Conservation (phyloP, 2,888 invertebrate species). For the Calliopum simillimum region DNA sequence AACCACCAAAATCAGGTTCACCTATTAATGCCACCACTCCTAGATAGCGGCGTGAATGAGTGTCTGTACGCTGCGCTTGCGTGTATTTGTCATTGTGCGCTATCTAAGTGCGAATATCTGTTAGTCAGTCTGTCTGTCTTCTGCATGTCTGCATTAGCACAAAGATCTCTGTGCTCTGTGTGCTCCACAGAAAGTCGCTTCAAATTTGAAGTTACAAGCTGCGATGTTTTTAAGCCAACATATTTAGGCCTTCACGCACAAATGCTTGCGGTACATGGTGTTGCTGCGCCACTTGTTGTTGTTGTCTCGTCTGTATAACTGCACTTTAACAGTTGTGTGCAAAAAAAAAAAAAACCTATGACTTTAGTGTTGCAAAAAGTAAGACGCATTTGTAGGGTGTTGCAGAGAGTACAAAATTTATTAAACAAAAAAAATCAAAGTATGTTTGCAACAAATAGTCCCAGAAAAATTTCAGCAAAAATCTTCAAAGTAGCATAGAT, state of each 20-base stretch:
- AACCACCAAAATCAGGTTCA: neutral
- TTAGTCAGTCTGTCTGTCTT: neutral
- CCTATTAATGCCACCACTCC: slow-evolving; percentile 10
- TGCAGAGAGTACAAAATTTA: no score
- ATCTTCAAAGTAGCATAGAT: no score
- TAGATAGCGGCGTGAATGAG: neutral
- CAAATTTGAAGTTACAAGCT: neutral
- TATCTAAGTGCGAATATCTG: neutral
- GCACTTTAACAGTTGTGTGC: slow-evolving; percentile 22
- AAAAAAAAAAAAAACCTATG: neutral
- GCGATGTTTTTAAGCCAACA: neutral
- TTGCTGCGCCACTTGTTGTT: slow-evolving; percentile 19
- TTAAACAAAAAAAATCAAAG: no score
- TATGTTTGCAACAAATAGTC: no score
- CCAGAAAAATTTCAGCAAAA: no score
- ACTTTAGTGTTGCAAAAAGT: neutral
- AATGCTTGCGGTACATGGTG: slow-evolving; percentile 29
- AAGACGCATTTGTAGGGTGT: no score
- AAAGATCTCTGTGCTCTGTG: no score
- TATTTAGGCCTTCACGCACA: slow-evolving; percentile 29
- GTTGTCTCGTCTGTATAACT: slow-evolving; percentile 16
- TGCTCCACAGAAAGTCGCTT: neutral
- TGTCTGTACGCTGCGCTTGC: neutral
- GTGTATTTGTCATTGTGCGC: neutral
- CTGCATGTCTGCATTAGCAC: slow-evolving; percentile 8